Base-by-base conservation (phyloP, 2,797 vertebrate species). In the Epinephelus awoara region DNA sequence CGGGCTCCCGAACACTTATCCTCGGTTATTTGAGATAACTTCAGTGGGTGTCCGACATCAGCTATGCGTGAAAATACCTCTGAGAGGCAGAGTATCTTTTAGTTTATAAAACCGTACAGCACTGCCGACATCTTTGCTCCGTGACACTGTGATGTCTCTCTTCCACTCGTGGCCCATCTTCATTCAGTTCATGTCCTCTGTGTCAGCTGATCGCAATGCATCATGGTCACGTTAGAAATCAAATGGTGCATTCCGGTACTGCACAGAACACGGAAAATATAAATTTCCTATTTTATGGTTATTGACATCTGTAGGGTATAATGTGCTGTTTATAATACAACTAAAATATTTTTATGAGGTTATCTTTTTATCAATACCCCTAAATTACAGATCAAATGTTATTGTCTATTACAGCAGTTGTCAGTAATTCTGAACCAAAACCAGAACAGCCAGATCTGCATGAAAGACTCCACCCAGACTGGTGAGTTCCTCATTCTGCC, bases 151-250 rank as follows among this genome's bases (percentile, higher is more conserved):
- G 15, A 25, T 11, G 18, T 49, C 5, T 70, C 27, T 5, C 74
- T 63, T 63, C 61, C 57, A 18, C 15, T 14, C 1, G 44, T 0
- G 82, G 29, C 23, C 44, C 34, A 61, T 75, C 55, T 49, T 27
- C 0, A 11, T 1, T 8, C 15, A 34, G 34, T 34, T 8, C 34
- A 34, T 19, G 27, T 65, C 82, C 59, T 50, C 15, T 61, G 56
- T 57, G 49, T 76, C 82, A 83, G 65, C 64, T 85, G 58, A 73
- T 27, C 67, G 69, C 82, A 78, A 72, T 64, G 86, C 84, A 74
- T 87, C 75, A 76, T 47, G 77, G 82, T 83, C 62, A 72, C 1
- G 67, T 72, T 64, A 44, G 46, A n/a, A n/a, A 64, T 67, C 56
- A 70, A 57, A 42, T 3, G 63, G 15, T 71, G 55, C 79, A 25